Percentiles rank a stretch among this genome's conserved stretches.
phyloP scores from a whole-genome alignment of 1,140 invertebrate species.

The Hycleus cichorii region DNA sequence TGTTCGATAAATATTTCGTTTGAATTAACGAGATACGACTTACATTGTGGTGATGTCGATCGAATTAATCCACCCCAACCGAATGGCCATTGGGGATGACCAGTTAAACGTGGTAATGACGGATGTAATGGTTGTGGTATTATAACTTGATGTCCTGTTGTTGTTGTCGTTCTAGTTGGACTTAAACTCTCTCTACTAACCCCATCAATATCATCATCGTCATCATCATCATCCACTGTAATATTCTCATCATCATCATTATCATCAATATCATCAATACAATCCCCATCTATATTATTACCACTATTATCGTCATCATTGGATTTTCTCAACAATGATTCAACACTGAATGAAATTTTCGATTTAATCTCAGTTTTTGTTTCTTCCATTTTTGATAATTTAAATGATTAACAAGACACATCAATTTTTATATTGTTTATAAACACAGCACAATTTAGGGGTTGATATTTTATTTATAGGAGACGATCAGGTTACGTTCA shows the following conservation, averaged over 20 bases:
- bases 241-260: slow-evolving; percentile 35
- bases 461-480: not conserved
- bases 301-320: slow-evolving; percentile 21
- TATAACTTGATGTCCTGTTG: slow-evolving; percentile 32
- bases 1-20: no score
- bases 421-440: not conserved
- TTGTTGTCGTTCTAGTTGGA: slow-evolving; percentile 29
- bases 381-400: slow-evolving; percentile 31
- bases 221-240: slow-evolving; percentile 36
- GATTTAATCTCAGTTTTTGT: slow-evolving; percentile 36
- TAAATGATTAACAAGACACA: slow-evolving; percentile 17
- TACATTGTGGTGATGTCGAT: slow-evolving; percentile 36
- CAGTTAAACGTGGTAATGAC: slow-evolving; percentile 31
- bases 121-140: slow-evolving; percentile 40
- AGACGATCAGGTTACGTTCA: slow-evolving; percentile 17
- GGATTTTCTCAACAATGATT: slow-evolving; percentile 32
- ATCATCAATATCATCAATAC: slow-evolving; percentile 27
- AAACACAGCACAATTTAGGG: slow-evolving; percentile 1
- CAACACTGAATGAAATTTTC: slow-evolving; percentile 41
- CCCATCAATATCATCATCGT: slow-evolving; percentile 24
- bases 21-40: slow-evolving; percentile 1
- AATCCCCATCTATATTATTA: slow-evolving; percentile 20
- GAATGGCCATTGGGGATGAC: slow-evolving; percentile 36
- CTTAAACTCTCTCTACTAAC: slow-evolving; percentile 36
- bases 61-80: slow-evolving; percentile 32